A percentile compares a stretch with the other conserved stretches of the same genome.
Conservation (phyloP, 2,113 vertebrate species). For the Capreolus pygargus region DNA sequence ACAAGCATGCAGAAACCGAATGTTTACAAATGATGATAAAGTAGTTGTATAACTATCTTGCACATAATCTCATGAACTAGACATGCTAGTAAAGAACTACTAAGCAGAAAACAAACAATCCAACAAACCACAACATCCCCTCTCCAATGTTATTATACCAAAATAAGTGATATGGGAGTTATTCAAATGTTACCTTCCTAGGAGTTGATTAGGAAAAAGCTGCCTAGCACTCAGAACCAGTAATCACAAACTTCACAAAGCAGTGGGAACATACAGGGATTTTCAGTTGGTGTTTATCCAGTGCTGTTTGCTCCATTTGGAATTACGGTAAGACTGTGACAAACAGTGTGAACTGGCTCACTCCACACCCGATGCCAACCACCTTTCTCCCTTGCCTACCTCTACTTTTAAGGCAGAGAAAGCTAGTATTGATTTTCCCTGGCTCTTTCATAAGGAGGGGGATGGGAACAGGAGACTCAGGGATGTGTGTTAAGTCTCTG, state of each 20-base stretch:
- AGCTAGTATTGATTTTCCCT: neutral
- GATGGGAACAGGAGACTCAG: neutral
- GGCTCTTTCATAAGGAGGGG: neutral
- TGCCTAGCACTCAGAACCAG: slow-evolving; percentile 12
- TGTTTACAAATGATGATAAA: neutral
- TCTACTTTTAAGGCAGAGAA: neutral
- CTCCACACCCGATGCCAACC: neutral
- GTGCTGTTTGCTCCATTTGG: neutral
- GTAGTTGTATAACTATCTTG: neutral
- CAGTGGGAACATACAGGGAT: neutral
- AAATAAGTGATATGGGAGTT: neutral
- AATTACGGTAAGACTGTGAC: neutral
- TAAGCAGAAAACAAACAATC: neutral
- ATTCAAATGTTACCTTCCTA: slow-evolving; percentile 49
- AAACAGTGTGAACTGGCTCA: neutral
- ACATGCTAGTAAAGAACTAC: neutral
- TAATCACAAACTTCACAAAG: neutral
- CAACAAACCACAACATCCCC: neutral
- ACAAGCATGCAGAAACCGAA: neutral
- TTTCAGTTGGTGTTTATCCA: neutral
- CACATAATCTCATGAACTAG: neutral
- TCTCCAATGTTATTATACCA: neutral
- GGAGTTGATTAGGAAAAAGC: neutral
- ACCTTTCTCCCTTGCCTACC: neutral
- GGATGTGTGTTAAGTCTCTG: neutral